These are phyloP conservation scores for Abscondita cerata DNA, from an alignment of 2,888 invertebrate species.

Conservation along the genomic window DNA sequence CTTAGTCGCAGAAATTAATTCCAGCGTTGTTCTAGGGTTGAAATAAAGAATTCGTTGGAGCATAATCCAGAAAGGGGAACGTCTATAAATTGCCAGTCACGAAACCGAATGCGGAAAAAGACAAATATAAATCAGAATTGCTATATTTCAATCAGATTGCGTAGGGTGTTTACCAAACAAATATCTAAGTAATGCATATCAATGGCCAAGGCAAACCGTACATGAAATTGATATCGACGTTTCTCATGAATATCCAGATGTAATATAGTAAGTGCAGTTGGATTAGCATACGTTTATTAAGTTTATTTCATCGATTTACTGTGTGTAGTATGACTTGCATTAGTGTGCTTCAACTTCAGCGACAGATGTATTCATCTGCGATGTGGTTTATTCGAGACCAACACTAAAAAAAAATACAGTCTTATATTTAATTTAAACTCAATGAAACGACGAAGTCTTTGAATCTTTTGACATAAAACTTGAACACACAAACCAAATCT, in stretches of 20 bases:
- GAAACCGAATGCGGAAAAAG: slow-evolving; percentile 42
- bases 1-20: slow-evolving; percentile 45
- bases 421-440: slow-evolving; percentile 24
- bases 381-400: background rate
- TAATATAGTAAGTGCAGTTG: slow-evolving; percentile 44
- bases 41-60: slow-evolving; percentile 42
- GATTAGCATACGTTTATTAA: slow-evolving; percentile 42
- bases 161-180: slow-evolving; percentile 43
- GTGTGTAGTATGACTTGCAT: slow-evolving; percentile 27
- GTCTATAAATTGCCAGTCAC: slow-evolving; percentile 43
- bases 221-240: slow-evolving; percentile 45
- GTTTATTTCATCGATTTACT: slow-evolving; percentile 32
- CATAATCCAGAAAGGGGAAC: slow-evolving; percentile 40
- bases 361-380: background rate
- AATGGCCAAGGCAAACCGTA: slow-evolving; percentile 41
- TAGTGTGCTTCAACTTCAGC: slow-evolving; percentile 11
- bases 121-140: slow-evolving; percentile 42
- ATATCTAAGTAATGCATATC: slow-evolving; percentile 45
- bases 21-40: slow-evolving; percentile 40
- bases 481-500: slow-evolving; percentile 29
- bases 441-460: slow-evolving; percentile 28
- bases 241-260: slow-evolving; percentile 49
- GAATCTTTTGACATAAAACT: slow-evolving; percentile 31
- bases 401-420: background rate
- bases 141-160: slow-evolving; percentile 38